Evolutionary conservation across 2,113 vertebrate species (phyloP).

Genomic region (Fregetta grallaria): DNA sequence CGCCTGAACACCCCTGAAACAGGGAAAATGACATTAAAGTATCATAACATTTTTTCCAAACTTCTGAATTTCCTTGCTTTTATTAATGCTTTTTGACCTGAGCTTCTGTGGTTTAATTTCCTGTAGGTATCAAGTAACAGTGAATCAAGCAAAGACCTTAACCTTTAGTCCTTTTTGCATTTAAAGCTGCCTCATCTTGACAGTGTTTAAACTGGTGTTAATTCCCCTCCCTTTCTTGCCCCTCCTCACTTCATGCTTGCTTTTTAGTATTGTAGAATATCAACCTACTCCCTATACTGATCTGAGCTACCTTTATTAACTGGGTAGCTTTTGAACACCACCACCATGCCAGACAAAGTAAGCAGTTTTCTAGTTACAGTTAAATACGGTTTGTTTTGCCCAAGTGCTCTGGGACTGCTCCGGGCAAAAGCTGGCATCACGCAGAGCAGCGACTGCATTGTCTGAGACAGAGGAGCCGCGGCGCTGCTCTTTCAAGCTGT

Average conservation of each 20-base stretch:
- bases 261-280: not conserved
- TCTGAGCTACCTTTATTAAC: not conserved
- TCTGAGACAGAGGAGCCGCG: not conserved
- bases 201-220: conserved; percentile 56
- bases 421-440: not conserved
- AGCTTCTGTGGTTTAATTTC: conserved; percentile 74
- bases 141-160: conserved; percentile 65
- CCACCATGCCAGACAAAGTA: not conserved
- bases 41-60: not conserved
- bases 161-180: conserved; percentile 57
- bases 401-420: not conserved
- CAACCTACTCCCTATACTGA: not conserved
- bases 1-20: not conserved
- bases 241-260: not conserved
- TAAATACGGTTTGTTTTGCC: not conserved
- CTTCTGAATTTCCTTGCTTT: conserved; percentile 48
- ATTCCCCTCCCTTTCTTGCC: not conserved
- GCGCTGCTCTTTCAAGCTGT: not conserved
- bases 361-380: not conserved
- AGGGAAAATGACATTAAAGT: not conserved
- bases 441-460: not conserved
- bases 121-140: conserved; percentile 72
- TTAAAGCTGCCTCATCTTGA: conserved; percentile 51
- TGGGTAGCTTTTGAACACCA: not conserved
- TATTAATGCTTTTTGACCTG: conserved; percentile 59